A percentile compares a stretch with the other conserved stretches of the same genome.
Conservation (phyloP, 2,888 invertebrate species). For the Xanthostigma xanthostigma region DNA sequence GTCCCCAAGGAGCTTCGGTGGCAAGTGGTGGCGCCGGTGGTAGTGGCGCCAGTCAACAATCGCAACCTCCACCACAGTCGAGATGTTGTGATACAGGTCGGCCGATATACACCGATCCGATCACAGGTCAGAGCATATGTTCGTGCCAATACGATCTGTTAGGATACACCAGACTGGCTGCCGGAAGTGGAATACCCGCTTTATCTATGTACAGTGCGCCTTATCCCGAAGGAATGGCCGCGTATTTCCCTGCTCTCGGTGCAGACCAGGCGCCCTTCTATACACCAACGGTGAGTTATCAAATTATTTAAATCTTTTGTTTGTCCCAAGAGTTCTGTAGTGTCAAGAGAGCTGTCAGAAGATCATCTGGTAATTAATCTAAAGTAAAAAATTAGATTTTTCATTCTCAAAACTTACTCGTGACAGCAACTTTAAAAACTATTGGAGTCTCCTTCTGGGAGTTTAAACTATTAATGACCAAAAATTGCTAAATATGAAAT, state of each 20-base stretch:
- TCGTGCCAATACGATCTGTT: conserved; percentile 84
- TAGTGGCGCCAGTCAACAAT: conserved; percentile 34
- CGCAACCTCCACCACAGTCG: conserved; percentile 33
- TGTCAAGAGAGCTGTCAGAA: no score
- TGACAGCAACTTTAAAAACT: no score
- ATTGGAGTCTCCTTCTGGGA: no score
- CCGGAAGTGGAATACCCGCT: conserved; percentile 50
- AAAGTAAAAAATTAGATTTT: no score
- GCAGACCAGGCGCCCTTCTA: conserved; percentile 79
- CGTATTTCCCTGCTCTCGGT: conserved; percentile 70
- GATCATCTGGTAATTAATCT: no score
- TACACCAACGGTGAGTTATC: conserved; percentile 60
- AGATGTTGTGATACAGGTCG: conserved; percentile 87
- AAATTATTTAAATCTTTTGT: no score
- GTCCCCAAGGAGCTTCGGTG: conserved; percentile 35
- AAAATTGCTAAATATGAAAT: no score
- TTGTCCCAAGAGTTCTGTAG: no score
- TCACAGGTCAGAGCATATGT: conserved; percentile 78
- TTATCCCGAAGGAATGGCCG: conserved; percentile 72
- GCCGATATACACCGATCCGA: conserved; percentile 78
- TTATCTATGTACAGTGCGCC: conserved; percentile 69
- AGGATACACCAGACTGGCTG: conserved; percentile 65
- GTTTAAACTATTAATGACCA: no score
- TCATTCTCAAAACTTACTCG: no score
- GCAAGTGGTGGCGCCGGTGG: conserved; percentile 34